phyloP scores from a whole-genome alignment of 2,113 vertebrate species.

The Thunnus maccoyii region DNA sequence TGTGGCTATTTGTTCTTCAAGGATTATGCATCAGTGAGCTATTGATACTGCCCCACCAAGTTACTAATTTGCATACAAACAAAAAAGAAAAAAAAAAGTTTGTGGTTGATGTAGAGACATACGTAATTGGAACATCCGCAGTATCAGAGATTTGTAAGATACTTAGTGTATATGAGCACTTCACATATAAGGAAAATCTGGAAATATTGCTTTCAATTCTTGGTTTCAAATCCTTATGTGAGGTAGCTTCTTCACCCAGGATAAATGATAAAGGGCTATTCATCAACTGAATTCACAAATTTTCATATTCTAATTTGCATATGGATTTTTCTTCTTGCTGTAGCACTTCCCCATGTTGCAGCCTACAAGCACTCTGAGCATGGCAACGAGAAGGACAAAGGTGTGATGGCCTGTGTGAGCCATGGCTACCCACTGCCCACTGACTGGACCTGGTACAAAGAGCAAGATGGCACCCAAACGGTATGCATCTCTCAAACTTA shows the following conservation, averaged over 20 bases:
- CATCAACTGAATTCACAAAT: background rate
- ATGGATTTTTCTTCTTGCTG: background rate
- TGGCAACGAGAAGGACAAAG: constrained; percentile 88
- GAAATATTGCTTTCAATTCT: too few relatives aligned
- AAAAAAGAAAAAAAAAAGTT: too few relatives aligned
- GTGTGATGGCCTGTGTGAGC: constrained; percentile 85
- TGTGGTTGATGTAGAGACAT: too few relatives aligned
- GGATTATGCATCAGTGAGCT: background rate
- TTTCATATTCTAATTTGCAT: background rate
- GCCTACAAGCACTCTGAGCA: constrained; percentile 90
- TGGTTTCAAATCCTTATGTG: background rate
- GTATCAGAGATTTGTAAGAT: too few relatives aligned
- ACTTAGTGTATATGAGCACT: too few relatives aligned
- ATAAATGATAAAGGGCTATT: background rate
- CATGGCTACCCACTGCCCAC: constrained; percentile 81
- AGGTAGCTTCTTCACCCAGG: background rate
- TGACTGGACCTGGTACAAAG: constrained; percentile 79
- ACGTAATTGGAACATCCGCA: too few relatives aligned
- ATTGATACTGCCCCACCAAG: background rate
- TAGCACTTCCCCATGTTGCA: constrained; percentile 85
- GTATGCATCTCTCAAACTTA: constrained; percentile 23
- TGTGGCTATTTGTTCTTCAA: background rate
- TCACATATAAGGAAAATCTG: too few relatives aligned
- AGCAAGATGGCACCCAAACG: rapidly evolving
- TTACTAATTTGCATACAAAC: too few relatives aligned